Percentiles rank a stretch among this genome's conserved stretches.
Evolutionary conservation across 2,113 vertebrate species (phyloP).

Genomic region (Aegotheles bennettii): DNA sequence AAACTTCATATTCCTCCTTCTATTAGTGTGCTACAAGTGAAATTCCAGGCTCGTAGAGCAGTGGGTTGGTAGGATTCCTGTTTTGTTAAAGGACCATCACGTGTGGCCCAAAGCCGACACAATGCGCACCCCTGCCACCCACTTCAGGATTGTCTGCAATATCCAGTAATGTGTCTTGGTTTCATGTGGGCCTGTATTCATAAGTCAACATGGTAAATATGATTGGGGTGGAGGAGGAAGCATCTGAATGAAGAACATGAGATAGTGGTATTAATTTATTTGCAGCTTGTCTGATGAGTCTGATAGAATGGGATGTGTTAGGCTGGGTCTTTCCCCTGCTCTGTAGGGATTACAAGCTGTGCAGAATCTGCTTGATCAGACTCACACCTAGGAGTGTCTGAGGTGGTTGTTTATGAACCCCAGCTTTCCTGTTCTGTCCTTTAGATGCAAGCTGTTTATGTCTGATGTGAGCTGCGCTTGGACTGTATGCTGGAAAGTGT

Average conservation of each 20-base stretch:
- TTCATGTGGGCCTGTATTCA: neutral
- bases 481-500: neutral
- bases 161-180: neutral
- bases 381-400: neutral
- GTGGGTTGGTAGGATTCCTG: neutral
- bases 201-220: neutral
- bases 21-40: accelerated
- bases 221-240: neutral
- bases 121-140: neutral
- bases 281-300: neutral
- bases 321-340: neutral
- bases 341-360: neutral
- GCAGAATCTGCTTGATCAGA: neutral
- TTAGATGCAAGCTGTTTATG: neutral
- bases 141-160: neutral
- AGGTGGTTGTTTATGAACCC: neutral
- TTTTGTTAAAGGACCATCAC: neutral
- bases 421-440: neutral
- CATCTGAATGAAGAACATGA: neutral
- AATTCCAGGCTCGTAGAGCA: neutral
- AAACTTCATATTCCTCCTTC: neutral
- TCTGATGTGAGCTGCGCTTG: neutral
- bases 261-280: neutral
- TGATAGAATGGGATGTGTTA: neutral
- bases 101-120: neutral